Percentiles rank a stretch among this genome's conserved stretches.
These are phyloP conservation scores for Drosophila suboccidentalis DNA, from an alignment of 2,888 invertebrate genomes.

Conservation along the genomic window DNA sequence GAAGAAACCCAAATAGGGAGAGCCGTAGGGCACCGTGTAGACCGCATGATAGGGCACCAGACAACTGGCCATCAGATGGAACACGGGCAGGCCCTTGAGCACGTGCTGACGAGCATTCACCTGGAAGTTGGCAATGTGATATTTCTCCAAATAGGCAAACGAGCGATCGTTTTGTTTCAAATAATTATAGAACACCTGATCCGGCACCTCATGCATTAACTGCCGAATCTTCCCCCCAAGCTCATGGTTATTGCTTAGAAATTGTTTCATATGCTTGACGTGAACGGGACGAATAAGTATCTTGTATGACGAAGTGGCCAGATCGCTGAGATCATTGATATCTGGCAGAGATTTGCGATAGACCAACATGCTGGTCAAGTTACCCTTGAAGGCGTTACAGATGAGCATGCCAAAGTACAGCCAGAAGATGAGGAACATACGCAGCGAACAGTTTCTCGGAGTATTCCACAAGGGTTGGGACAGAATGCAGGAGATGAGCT, in stretches of 20 bases:
- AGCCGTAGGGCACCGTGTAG: constrained; percentile 87
- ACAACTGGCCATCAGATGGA: constrained; percentile 86
- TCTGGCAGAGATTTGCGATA: constrained; percentile 80
- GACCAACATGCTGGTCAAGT: constrained; percentile 84
- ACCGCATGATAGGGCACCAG: constrained; percentile 87
- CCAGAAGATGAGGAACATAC: constrained; percentile 82
- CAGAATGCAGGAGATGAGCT: constrained; percentile 73
- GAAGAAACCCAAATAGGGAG: constrained; percentile 87
- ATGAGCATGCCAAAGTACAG: constrained; percentile 83
- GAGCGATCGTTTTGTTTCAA: constrained; percentile 85
- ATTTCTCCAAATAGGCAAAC: constrained; percentile 86
- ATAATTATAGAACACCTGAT: constrained; percentile 84
- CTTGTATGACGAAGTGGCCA: constrained; percentile 80
- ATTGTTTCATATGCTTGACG: constrained; percentile 84
- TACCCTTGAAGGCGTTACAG: constrained; percentile 83
- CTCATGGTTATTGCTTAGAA: constrained; percentile 81
- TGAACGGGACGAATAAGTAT: constrained; percentile 85
- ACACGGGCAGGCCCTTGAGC: constrained; percentile 86
- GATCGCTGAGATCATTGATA: constrained; percentile 75
- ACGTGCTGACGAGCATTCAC: constrained; percentile 74
- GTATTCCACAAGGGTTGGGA: constrained; percentile 66
- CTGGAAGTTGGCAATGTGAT: constrained; percentile 84
- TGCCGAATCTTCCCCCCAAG: constrained; percentile 76
- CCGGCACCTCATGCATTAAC: constrained; percentile 85
- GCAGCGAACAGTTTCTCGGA: constrained; percentile 54